Percentiles rank a stretch among this genome's conserved stretches.
Conservation (phyloP, 2,797 vertebrate species). For the Ceyx erithaca region DNA sequence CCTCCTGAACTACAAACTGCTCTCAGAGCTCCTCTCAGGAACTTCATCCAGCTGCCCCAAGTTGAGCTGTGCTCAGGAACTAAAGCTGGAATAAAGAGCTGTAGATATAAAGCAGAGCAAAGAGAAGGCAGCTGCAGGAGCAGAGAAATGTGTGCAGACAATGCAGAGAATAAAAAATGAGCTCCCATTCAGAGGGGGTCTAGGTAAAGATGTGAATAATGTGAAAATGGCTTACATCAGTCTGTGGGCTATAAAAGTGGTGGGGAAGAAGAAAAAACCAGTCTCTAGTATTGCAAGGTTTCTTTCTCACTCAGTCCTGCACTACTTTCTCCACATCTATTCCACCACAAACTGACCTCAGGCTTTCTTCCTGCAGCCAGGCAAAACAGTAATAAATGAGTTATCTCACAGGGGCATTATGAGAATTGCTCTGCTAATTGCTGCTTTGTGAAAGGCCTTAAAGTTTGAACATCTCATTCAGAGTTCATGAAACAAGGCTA, state of each 20-base stretch:
- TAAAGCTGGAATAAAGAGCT: not conserved
- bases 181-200: not conserved
- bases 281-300: not conserved
- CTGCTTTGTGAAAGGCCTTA: not conserved
- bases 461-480: not conserved
- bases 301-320: not conserved
- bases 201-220: not conserved
- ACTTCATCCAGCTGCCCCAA: not conserved
- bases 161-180: not conserved
- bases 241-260: not conserved
- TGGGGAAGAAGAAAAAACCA: not conserved
- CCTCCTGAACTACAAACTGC: not conserved
- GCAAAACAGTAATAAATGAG: not conserved
- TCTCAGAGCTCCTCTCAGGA: not conserved
- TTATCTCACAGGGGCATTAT: not conserved
- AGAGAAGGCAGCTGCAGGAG: not conserved
- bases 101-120: not conserved
- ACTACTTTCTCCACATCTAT: not conserved
- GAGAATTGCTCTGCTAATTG: not conserved
- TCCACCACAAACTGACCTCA: not conserved
- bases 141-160: not conserved
- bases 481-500: not conserved
- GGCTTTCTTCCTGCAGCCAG: not conserved
- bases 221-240: not conserved
- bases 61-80: not conserved